Evolutionary conservation across 2,797 vertebrate species (phyloP).

Genomic region (Chaenodraco wilsoni): DNA sequence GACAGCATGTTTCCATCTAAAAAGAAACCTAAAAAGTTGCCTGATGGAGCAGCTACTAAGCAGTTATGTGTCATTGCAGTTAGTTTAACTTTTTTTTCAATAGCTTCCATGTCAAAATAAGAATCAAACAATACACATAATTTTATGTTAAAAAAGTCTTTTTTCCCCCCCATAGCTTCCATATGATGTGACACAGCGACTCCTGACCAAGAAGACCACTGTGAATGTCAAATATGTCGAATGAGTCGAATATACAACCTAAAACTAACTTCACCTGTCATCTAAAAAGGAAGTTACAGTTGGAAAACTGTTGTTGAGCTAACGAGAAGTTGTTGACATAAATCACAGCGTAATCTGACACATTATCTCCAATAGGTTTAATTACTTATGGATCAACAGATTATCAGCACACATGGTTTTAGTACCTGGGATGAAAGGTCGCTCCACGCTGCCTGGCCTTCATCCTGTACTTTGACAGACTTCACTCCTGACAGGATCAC

Average conservation of each 20-base stretch:
- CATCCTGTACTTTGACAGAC: constrained; percentile 89
- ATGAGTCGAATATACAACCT: too few species aligned
- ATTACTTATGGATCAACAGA: neutral
- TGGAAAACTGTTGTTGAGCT: neutral
- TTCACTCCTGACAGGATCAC: constrained; percentile 89
- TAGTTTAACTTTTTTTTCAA: too few species aligned
- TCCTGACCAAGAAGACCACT: too few species aligned
- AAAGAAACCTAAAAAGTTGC: neutral
- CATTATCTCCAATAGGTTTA: neutral
- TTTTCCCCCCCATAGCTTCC: too few species aligned
- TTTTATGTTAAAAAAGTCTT: too few species aligned
- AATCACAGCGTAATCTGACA: neutral
- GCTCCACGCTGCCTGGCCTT: constrained; percentile 65
- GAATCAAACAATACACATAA: too few species aligned
- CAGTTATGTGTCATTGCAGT: too few species aligned
- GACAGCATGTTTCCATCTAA: neutral
- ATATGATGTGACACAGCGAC: too few species aligned
- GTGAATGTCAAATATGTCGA: too few species aligned
- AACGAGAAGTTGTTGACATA: neutral
- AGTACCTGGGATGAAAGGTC: constrained; percentile 90
- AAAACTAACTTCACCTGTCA: neutral
- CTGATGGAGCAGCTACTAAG: neutral
- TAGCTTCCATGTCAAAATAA: too few species aligned
- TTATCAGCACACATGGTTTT: accelerated
- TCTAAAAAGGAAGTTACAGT: neutral